phyloP scores from a whole-genome alignment of 2,797 vertebrate species.

The Anabas testudineus region DNA sequence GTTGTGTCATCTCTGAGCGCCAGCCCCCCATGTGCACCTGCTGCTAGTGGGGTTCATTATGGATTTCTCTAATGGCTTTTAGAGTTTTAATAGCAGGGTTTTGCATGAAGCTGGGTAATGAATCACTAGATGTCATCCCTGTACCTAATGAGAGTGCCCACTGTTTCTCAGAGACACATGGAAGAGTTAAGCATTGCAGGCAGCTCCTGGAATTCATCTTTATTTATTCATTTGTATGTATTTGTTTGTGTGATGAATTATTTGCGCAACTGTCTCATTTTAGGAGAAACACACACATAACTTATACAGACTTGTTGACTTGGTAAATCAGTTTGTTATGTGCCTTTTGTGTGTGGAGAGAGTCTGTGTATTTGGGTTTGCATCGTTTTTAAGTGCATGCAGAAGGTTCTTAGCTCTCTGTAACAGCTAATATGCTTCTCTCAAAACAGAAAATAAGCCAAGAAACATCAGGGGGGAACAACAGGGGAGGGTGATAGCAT shows the following conservation, averaged over 20 bases:
- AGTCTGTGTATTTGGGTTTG: slow-evolving; percentile 13
- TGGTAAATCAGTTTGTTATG: slow-evolving; percentile 17
- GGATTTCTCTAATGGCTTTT: slow-evolving; percentile 83
- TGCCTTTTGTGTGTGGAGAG: background rate
- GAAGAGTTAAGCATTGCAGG: slow-evolving; percentile 59
- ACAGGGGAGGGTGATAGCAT: slow-evolving; percentile 51
- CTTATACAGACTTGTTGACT: slow-evolving; percentile 35
- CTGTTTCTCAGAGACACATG: slow-evolving; percentile 71
- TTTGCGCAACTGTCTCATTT: slow-evolving; percentile 59
- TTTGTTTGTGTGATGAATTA: slow-evolving; percentile 73
- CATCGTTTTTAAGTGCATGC: slow-evolving; percentile 19
- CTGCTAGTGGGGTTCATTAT: slow-evolving; percentile 82
- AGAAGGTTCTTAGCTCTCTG: slow-evolving; percentile 15
- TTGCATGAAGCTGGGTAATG: slow-evolving; percentile 78
- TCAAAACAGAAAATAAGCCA: slow-evolving; percentile 47
- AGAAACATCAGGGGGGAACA: slow-evolving; percentile 42
- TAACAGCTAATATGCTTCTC: slow-evolving; percentile 35
- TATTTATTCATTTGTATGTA: slow-evolving; percentile 72
- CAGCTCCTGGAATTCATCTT: slow-evolving; percentile 67
- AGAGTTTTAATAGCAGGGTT: slow-evolving; percentile 82
- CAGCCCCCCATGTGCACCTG: slow-evolving; percentile 77
- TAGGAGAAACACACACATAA: slow-evolving; percentile 13
- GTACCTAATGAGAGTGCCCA: slow-evolving; percentile 81
- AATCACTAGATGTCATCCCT: slow-evolving; percentile 79
- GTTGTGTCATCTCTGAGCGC: slow-evolving; percentile 72